Evolutionary conservation across 2,797 vertebrate genomes (phyloP).

Genomic region (Artibeus lituratus): DNA sequence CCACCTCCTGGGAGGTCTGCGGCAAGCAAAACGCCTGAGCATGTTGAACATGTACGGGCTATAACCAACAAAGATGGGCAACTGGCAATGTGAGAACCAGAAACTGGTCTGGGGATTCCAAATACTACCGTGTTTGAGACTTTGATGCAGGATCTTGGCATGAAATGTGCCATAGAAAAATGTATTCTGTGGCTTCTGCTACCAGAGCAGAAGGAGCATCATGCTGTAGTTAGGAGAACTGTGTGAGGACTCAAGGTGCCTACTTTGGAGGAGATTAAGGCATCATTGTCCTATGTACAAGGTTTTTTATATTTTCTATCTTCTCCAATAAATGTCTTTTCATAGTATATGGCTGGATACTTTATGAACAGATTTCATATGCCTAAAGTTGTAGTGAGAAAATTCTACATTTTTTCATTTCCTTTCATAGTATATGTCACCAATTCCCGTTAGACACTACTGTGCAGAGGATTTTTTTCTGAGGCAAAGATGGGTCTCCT

Average conservation of each 20-base stretch:
- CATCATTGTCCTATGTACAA: background rate
- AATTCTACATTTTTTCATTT: background rate
- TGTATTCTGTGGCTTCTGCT: background rate
- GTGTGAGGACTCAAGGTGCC: background rate
- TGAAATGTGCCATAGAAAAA: background rate
- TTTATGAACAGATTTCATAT: background rate
- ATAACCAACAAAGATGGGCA: background rate
- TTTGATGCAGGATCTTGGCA: background rate
- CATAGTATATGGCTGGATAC: background rate
- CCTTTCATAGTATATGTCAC: background rate
- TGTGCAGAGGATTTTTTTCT: background rate
- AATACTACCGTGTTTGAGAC: background rate
- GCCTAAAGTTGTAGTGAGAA: background rate
- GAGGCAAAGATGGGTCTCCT: accelerated
- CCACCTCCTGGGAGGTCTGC: background rate
- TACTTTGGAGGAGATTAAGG: background rate
- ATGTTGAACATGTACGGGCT: background rate
- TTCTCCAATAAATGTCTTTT: background rate
- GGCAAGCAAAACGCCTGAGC: background rate
- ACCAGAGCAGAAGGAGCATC: background rate
- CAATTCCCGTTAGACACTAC: background rate
- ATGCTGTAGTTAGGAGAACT: background rate
- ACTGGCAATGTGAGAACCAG: background rate
- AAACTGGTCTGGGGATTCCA: background rate
- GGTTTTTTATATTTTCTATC: background rate